Conservation (phyloP, 2,888 invertebrate genomes). For the Torymus texanus region DNA sequence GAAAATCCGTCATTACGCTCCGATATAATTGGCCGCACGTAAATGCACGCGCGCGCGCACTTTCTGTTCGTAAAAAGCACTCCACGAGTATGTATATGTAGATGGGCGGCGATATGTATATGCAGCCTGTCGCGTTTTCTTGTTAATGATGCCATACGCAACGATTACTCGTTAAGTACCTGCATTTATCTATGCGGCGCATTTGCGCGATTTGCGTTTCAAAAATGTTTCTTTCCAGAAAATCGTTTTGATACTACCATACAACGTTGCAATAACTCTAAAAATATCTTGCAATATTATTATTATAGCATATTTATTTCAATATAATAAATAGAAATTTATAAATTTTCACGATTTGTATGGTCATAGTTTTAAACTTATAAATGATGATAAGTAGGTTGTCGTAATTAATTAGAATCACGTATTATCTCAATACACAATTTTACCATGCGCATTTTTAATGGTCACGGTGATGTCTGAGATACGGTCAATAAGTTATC, state of each 20-base stretch:
- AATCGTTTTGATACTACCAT: too few relatives aligned
- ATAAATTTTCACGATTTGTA: not conserved
- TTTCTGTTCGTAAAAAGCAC: slow-evolving; percentile 31
- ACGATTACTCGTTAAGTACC: slow-evolving; percentile 14
- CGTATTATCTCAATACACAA: slow-evolving; percentile 4
- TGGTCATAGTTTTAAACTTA: slow-evolving; percentile 11
- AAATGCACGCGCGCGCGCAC: slow-evolving; percentile 3
- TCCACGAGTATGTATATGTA: not conserved
- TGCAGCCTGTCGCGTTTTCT: not conserved
- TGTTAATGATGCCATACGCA: slow-evolving; percentile 32
- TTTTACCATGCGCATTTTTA: slow-evolving; percentile 11
- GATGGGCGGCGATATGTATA: too few relatives aligned
- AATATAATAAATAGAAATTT: too few relatives aligned
- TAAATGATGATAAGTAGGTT: not conserved
- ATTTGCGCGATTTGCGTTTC: slow-evolving; percentile 27
- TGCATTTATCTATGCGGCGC: slow-evolving; percentile 22
- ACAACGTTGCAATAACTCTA: too few relatives aligned
- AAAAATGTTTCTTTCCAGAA: not conserved
- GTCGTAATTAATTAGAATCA: slow-evolving; percentile 22
- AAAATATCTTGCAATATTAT: too few relatives aligned
- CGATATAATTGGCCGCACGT: slow-evolving; percentile 32
- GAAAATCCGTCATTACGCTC: slow-evolving; percentile 25
- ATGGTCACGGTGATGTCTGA: not conserved
- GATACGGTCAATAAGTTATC: slow-evolving; percentile 32
- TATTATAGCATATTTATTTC: too few relatives aligned